phyloP scores from a whole-genome alignment of 1,140 invertebrate species.

The Zeugodacus cucurbitae region DNA sequence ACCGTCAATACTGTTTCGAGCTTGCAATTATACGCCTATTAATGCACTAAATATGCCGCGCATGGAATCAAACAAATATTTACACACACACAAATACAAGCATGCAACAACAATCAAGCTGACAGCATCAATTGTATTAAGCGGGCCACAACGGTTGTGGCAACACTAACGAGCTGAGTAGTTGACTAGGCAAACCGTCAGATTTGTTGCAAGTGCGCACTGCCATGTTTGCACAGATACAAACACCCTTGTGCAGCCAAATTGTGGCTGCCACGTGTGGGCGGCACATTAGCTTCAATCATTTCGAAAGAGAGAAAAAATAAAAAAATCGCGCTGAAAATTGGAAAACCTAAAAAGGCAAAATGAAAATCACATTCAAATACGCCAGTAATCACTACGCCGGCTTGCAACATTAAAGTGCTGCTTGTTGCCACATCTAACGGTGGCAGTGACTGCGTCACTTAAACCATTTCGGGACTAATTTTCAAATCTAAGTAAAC shows the following conservation, averaged over 20 bases:
- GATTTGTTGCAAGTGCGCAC: constrained; percentile 4
- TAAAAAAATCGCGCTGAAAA: neutral
- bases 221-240: neutral
- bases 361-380: neutral
- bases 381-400: neutral
- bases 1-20: neutral
- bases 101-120: neutral
- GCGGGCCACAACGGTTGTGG: neutral
- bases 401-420: neutral
- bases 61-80: neutral
- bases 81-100: neutral
- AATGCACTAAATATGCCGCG: constrained; percentile 39
- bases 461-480: constrained; percentile 29
- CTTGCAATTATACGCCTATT: constrained; percentile 42
- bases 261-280: constrained; percentile 6
- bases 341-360: neutral
- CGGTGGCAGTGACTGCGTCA: constrained; percentile 26
- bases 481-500: constrained; percentile 33
- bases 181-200: neutral
- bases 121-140: constrained; percentile 18
- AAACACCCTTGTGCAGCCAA: no score
- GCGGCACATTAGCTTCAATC: constrained; percentile 37
- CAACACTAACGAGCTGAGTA: constrained; percentile 18
- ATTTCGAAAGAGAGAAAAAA: neutral
- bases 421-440: constrained; percentile 1